phyloP scores from a whole-genome alignment of 2,113 vertebrate species.

The Gymnorhina tibicen region DNA sequence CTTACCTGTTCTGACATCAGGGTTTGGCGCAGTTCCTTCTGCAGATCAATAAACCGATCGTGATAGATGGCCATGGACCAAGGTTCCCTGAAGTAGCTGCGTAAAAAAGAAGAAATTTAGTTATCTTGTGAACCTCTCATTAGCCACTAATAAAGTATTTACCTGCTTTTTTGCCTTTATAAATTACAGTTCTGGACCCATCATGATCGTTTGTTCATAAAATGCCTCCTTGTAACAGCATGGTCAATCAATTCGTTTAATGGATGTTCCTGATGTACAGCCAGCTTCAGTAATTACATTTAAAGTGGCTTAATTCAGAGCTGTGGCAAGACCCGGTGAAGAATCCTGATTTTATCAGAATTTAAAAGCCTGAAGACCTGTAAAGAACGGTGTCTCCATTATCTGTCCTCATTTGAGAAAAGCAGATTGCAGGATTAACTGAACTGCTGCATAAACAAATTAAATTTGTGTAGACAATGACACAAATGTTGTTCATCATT shows the following conservation, averaged over 20 bases:
- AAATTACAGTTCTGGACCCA: slow-evolving; percentile 81
- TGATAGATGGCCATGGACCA: slow-evolving; percentile 89
- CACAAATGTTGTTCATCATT: slow-evolving; percentile 85
- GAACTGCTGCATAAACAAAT: slow-evolving; percentile 88
- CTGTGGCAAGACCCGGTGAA: slow-evolving; percentile 90
- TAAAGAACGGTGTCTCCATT: slow-evolving; percentile 85
- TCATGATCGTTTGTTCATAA: slow-evolving; percentile 85
- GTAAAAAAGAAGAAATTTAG: slow-evolving; percentile 69
- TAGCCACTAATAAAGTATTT: slow-evolving; percentile 82
- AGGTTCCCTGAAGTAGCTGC: slow-evolving; percentile 89
- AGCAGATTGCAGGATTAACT: slow-evolving; percentile 86
- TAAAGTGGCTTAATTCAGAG: slow-evolving; percentile 91
- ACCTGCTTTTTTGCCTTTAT: slow-evolving; percentile 79
- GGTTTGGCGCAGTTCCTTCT: slow-evolving; percentile 84
- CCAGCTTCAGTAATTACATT: slow-evolving; percentile 92
- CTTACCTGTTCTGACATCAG: slow-evolving; percentile 71
- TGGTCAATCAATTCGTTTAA: slow-evolving; percentile 95
- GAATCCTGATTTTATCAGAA: slow-evolving; percentile 96
- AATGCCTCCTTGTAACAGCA: slow-evolving; percentile 82
- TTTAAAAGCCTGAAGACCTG: slow-evolving; percentile 87
- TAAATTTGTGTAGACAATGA: slow-evolving; percentile 85
- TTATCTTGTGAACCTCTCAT: slow-evolving; percentile 78
- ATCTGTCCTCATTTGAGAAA: slow-evolving; percentile 82
- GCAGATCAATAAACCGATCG: slow-evolving; percentile 90
- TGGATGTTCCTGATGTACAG: slow-evolving; percentile 91